A percentile compares a stretch with the other conserved stretches of the same genome.
Conservation (phyloP, 2,797 vertebrate species). For the Bryconaethiops microstoma region DNA sequence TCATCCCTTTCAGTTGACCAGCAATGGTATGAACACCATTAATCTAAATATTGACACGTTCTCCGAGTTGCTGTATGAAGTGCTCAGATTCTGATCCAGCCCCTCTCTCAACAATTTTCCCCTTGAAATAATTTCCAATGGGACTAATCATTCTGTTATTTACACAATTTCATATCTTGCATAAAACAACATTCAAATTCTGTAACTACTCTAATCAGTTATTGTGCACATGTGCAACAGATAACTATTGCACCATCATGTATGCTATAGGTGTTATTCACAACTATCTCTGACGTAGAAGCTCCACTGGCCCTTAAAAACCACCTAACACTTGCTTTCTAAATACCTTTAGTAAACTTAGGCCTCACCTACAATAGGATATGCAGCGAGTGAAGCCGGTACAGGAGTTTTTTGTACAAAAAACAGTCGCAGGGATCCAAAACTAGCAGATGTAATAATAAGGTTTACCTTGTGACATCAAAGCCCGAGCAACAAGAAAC, state of each 20-base stretch:
- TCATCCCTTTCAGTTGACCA: constrained; percentile 49
- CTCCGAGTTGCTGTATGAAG: constrained; percentile 24
- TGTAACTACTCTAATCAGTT: neutral
- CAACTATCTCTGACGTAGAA: neutral
- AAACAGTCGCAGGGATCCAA: too few species aligned
- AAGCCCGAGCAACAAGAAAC: too few species aligned
- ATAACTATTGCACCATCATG: neutral
- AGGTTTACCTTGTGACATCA: too few species aligned
- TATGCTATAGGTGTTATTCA: neutral
- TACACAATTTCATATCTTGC: neutral
- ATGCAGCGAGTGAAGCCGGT: neutral
- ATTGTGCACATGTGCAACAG: neutral
- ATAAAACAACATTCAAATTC: neutral
- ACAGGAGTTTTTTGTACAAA: neutral
- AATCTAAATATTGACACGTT: constrained; percentile 70
- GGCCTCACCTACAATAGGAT: too few species aligned
- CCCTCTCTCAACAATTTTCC: constrained; percentile 27
- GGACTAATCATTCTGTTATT: neutral
- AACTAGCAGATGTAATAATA: too few species aligned
- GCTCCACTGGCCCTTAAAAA: too few species aligned
- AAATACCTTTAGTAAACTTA: too few species aligned
- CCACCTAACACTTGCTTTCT: too few species aligned
- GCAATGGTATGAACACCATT: constrained; percentile 40
- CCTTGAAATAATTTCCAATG: neutral
- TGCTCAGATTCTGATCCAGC: constrained; percentile 64